phyloP scores from a whole-genome alignment of 2,797 vertebrate genomes.

The Oceanodroma leucorhoa region DNA sequence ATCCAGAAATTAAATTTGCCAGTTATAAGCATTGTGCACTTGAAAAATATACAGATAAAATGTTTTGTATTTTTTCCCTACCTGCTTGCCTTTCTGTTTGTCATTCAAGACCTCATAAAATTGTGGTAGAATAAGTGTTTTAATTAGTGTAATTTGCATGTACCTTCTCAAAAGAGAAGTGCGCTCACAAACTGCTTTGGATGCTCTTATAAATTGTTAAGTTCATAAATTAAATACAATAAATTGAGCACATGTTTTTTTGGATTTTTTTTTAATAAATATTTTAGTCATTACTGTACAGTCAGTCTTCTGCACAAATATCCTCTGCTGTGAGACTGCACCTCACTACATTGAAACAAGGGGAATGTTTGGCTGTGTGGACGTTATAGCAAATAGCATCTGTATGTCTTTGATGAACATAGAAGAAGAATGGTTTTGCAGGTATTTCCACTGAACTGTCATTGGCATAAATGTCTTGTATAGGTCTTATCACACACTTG shows the following conservation, averaged over 20 bases:
- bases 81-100: background rate
- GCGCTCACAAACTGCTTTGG: background rate
- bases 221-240: background rate
- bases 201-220: background rate
- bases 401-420: background rate
- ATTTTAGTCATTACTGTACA: background rate
- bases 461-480: background rate
- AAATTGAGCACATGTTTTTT: background rate
- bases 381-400: background rate
- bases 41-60: background rate
- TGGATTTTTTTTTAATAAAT: fast-evolving
- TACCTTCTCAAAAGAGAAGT: background rate
- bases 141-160: background rate
- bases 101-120: background rate
- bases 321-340: background rate
- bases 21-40: background rate
- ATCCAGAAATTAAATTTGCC: background rate
- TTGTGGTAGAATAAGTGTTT: background rate
- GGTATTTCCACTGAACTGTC: background rate
- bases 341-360: background rate
- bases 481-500: background rate
- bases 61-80: background rate
- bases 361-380: background rate
- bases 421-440: background rate
- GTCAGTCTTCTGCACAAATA: background rate